A percentile compares a stretch with the other conserved stretches of the same genome.
Conservation (phyloP, 1,140 invertebrate genomes). For the Hylyphantes graminicola region DNA sequence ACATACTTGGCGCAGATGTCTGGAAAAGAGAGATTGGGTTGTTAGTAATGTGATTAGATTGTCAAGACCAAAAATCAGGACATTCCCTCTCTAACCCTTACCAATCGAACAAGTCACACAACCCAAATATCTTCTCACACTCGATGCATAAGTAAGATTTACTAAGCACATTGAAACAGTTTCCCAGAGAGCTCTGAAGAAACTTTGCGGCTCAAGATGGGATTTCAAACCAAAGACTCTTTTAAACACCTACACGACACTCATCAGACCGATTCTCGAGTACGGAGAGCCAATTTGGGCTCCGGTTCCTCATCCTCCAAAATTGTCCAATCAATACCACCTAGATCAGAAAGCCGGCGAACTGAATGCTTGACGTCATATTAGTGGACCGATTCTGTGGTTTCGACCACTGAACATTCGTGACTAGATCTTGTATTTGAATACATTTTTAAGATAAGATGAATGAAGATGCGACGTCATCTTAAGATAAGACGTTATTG, state of each 20-base stretch:
- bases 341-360: too few relatives aligned
- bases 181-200: background rate
- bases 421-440: too few relatives aligned
- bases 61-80: too few relatives aligned
- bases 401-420: too few relatives aligned
- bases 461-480: too few relatives aligned
- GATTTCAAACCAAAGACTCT: background rate
- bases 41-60: too few relatives aligned
- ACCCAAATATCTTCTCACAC: conserved; percentile 2
- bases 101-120: background rate
- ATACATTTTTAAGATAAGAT: too few relatives aligned
- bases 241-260: conserved; percentile 11
- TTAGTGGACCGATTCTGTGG: too few relatives aligned
- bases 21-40: background rate
- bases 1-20: conserved; percentile 21
- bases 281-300: conserved; percentile 1
- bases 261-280: conserved; percentile 7
- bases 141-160: background rate
- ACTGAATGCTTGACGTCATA: too few relatives aligned
- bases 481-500: too few relatives aligned
- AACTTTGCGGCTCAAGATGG: conserved; percentile 1
- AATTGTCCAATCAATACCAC: too few relatives aligned
- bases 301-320: background rate
- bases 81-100: too few relatives aligned
- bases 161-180: background rate